Evolutionary conservation across 2,888 invertebrate species (phyloP), one percentile per base, ranked within the genome.

Genomic region (Bhutanitis thaidina): DNA sequence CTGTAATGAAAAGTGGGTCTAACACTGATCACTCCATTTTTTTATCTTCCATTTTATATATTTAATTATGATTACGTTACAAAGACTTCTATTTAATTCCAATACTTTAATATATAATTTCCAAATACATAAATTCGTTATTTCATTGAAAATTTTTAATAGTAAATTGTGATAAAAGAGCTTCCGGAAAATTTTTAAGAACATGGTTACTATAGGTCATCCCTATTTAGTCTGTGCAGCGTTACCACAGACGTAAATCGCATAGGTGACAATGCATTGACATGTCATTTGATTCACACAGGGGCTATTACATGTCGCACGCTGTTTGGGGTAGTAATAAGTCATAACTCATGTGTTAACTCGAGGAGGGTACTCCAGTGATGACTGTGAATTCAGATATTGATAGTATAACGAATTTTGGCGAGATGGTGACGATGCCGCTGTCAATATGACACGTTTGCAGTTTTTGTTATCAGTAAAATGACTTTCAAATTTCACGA

Each of bases 251-350:
- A 72, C 75, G 74, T 81, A 80, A 80, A 80, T 81, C 71, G 72
- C 70, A 70, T 76, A 82, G 83, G 85, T 87, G 86, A 83, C 86
- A 83, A 85, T 74, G 71, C 80, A 81, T 69, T 75, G 81, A 78
- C 84, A 77, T 71, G 78, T 84, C 85, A 85, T 85, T 85, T 80
- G 77, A 74, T 69, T 68, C 62, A 64, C 67, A 74, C 75, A 73
- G 77, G 81, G 82, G 81, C 80, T 74, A 74, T 78, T 70, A 69
- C 67, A 71, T 77, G 79, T 79, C 71, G 68, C 59, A 62, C 69
- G 64, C 40, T 57, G 60, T 59, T 54, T 63, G 69, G 71, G 74
- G 64, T 63, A 58, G 71, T 80, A 74, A 84, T 79, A 83, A 80
- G 77, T 84, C 82, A 85, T 89, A 87, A 86, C 70, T 88, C 85